phyloP scores from a whole-genome alignment of 2,797 vertebrate species.

The Oreonectes daqikongensis region DNA sequence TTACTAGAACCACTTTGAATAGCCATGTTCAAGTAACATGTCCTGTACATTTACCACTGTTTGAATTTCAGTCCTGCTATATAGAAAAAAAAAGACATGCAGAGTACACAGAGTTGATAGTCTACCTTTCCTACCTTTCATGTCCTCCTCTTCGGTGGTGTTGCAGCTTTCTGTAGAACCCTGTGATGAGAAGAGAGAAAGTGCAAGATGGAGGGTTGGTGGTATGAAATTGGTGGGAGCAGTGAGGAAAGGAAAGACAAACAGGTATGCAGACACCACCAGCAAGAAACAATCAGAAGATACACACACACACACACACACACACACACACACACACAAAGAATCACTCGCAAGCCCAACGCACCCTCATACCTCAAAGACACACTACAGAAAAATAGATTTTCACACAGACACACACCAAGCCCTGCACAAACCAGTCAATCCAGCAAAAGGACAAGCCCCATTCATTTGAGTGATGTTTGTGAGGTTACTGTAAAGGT shows the following conservation, averaged over 20 bases:
- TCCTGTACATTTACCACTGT: neutral
- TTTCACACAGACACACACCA: slow-evolving; percentile 56
- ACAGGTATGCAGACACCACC: slow-evolving; percentile 10
- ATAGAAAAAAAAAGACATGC: slow-evolving; percentile 63
- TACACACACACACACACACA: slow-evolving; percentile 8
- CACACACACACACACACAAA: slow-evolving; percentile 14
- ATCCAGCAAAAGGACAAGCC: slow-evolving; percentile 59
- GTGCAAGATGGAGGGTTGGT: slow-evolving; percentile 13
- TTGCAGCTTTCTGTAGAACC: slow-evolving; percentile 99
- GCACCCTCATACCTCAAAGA: slow-evolving; percentile 27
- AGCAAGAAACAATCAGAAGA: neutral
- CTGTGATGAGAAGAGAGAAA: slow-evolving; percentile 68
- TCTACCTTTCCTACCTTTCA: slow-evolving; percentile 96
- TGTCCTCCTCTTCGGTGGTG: slow-evolving; percentile 97
- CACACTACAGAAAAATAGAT: slow-evolving; percentile 45
- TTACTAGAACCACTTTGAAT: neutral
- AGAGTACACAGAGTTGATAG: slow-evolving; percentile 71
- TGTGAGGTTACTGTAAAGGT: slow-evolving; percentile 36
- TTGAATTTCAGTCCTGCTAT: slow-evolving; percentile 6
- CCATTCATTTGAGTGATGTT: slow-evolving; percentile 21
- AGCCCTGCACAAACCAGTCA: slow-evolving; percentile 75
- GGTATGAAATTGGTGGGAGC: slow-evolving; percentile 1
- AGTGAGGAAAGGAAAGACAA: slow-evolving; percentile 2
- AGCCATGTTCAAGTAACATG: neutral
- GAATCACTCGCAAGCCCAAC: slow-evolving; percentile 5